These are phyloP conservation scores for Pheosia tremula DNA, from an alignment of 2,888 invertebrate genomes.

Conservation along the genomic window DNA sequence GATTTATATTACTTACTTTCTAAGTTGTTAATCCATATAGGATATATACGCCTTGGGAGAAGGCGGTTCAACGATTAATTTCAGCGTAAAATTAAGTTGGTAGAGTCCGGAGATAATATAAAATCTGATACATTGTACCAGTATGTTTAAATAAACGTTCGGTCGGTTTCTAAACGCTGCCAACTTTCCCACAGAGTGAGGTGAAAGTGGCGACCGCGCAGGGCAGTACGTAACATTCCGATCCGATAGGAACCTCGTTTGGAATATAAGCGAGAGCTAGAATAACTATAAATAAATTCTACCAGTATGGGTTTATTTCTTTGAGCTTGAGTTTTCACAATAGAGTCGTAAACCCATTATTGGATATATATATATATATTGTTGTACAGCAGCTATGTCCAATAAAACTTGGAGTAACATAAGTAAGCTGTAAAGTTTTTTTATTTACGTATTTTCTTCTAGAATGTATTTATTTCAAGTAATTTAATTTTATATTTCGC, in stretches of 20 bases:
- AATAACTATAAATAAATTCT: constrained; percentile 20
- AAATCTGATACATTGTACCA: constrained; percentile 23
- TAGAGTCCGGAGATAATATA: background rate
- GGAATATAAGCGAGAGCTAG: constrained; percentile 49
- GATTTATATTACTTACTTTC: constrained; percentile 43
- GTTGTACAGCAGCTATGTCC: too few species aligned
- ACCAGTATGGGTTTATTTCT: constrained; percentile 7
- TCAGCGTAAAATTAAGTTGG: background rate
- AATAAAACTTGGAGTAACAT: too few species aligned
- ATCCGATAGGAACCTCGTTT: constrained; percentile 67
- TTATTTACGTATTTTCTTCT: too few species aligned
- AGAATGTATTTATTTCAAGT: too few species aligned
- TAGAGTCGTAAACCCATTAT: too few species aligned
- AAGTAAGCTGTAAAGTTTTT: too few species aligned
- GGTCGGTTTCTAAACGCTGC: constrained; percentile 72
- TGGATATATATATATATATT: too few species aligned
- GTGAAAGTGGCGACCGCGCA: constrained; percentile 76
- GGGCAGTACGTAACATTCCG: constrained; percentile 71
- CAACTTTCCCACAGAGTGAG: constrained; percentile 75
- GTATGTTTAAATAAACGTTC: constrained; percentile 58
- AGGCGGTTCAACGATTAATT: background rate
- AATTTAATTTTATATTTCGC: too few species aligned
- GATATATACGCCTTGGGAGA: too few species aligned
- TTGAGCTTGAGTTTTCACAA: background rate
- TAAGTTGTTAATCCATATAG: constrained; percentile 13